Evolutionary conservation across 2,888 invertebrate genomes (phyloP), one percentile per base, ranked within the genome.

Genomic region (Choristoneura rosaceana): DNA sequence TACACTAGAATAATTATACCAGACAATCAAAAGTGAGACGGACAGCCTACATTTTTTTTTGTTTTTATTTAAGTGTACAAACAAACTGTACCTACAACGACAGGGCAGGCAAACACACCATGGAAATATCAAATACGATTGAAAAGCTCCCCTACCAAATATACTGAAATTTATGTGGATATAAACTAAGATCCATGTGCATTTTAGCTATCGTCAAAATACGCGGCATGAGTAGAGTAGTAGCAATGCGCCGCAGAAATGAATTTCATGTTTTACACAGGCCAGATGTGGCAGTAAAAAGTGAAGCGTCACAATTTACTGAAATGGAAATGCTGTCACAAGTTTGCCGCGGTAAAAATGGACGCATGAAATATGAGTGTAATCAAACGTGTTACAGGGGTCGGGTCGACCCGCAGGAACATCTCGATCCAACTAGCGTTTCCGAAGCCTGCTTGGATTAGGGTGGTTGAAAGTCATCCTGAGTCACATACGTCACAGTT

Each of bases 261-360:
- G 77, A 78, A 82, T 83, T 79, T 77, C 77, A 63, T 82, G 82
- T 82, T 81, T 80, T 77, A 81, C 79, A 81, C 75, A 38, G 62
- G 62, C 79, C 80, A 79, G 78, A 80, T 80, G 82, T 75, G 81
- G 76, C 79, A 80, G 79, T 85, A 81, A 86, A 87, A 85, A 82
- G 82, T 84, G 81, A 84, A 84, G 81, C 82, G 79, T 81, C 80
- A 87, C 83, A 85, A 81, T 84, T 87, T 84, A 80, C 80, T 81
- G 78, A 80, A 81, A 86, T 86, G 84, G 83, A 82, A 81, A 81
- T 76, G 76, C 79, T 83, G 82, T 83, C 82, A 82, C 82, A 83
- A 82, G 81, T 82, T 82, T 78, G 77, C 76, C 76, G 76, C 77
- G 78, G 76, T 80, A 84, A 84, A 85, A 84, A 84, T 83, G 84